Conservation (phyloP, 2,113 vertebrate species). For the Merops nubicus region DNA sequence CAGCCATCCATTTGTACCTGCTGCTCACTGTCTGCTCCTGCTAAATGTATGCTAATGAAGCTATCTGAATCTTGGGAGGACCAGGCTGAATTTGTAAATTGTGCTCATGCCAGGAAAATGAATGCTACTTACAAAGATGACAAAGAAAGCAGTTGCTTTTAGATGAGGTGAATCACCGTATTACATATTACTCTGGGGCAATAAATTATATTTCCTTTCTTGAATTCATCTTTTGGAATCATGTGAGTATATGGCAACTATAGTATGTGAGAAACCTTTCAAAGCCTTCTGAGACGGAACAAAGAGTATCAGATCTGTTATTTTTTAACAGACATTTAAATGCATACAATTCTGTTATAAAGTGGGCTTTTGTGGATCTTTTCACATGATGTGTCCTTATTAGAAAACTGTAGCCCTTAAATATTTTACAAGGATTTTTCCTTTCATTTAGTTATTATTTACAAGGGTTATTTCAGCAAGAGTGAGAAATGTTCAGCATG, state of each 20-base stretch:
- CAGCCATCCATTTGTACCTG: conserved; percentile 27
- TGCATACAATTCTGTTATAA: background rate
- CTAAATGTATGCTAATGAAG: conserved; percentile 34
- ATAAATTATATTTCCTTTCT: conserved; percentile 16
- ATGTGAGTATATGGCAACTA: background rate
- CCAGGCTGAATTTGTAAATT: background rate
- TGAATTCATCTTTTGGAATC: conserved; percentile 17
- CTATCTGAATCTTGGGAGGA: background rate
- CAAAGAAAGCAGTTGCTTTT: conserved; percentile 28
- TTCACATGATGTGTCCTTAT: background rate
- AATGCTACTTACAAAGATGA: background rate
- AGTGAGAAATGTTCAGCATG: background rate
- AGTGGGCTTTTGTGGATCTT: background rate
- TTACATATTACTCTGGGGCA: conserved; percentile 13
- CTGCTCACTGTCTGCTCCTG: background rate
- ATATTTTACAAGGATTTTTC: background rate
- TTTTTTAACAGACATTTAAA: background rate
- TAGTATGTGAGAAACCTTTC: background rate
- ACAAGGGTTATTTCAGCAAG: background rate
- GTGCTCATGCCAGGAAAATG: background rate
- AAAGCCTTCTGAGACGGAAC: background rate
- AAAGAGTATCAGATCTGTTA: background rate
- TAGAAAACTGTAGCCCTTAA: background rate
- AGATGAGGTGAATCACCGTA: conserved; percentile 4
- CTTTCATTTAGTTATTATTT: background rate